Evolutionary conservation across 1,140 invertebrate genomes (phyloP).

Genomic region (Sweltsa coloradensis): DNA sequence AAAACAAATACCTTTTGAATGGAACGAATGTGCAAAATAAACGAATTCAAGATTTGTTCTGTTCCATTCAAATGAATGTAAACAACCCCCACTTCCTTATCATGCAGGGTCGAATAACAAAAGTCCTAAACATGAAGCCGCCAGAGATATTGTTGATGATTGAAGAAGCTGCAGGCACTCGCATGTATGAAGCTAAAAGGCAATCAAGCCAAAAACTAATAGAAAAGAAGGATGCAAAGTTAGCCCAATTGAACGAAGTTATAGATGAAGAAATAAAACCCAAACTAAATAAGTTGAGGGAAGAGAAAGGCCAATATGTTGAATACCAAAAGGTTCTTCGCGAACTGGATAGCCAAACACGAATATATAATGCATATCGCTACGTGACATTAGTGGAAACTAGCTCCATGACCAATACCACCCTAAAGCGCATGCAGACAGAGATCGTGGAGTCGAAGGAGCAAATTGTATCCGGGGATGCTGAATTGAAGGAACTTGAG

Average conservation of each 20-base stretch:
- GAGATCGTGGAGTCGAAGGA: constrained; percentile 23
- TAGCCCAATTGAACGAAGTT: constrained; percentile 47
- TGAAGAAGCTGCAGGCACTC: constrained; percentile 97
- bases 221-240: constrained; percentile 86
- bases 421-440: constrained; percentile 22
- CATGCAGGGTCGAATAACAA: constrained; percentile 99
- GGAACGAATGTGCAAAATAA: constrained; percentile 82
- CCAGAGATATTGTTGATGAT: constrained; percentile 82
- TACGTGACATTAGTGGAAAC: constrained; percentile 33
- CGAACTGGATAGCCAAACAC: constrained; percentile 74
- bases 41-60: constrained; percentile 86
- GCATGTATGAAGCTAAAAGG: constrained; percentile 93
- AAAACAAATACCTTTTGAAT: constrained; percentile 86
- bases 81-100: constrained; percentile 99
- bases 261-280: constrained; percentile 81
- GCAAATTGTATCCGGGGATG: constrained; percentile 32
- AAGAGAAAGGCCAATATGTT: constrained; percentile 72
- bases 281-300: constrained; percentile 72
- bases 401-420: constrained; percentile 41
- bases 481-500: constrained; percentile 37
- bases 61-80: constrained; percentile 93
- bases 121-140: constrained; percentile 99
- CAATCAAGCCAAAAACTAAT: constrained; percentile 77
- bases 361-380: constrained; percentile 41
- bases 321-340: constrained; percentile 80